phyloP scores from a whole-genome alignment of 64 coral and sea anemone species.

The Dendronephthya gigantea region DNA sequence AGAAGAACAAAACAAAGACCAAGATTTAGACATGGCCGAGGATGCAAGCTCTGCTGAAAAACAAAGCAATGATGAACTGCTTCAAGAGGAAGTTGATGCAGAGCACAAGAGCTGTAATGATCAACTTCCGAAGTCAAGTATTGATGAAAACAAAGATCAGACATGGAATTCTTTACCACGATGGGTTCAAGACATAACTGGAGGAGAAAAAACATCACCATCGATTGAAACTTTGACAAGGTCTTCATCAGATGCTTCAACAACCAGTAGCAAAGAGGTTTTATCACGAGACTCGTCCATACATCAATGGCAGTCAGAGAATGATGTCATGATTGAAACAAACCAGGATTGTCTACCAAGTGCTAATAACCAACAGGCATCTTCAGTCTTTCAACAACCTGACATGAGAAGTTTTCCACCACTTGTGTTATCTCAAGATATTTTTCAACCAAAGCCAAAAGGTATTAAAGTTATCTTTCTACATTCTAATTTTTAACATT shows the following conservation, averaged over 20 bases:
- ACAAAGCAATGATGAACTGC: too few relatives aligned
- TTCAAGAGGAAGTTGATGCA: too few relatives aligned
- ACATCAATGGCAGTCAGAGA: not conserved
- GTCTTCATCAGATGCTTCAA: not conserved
- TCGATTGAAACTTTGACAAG: not conserved
- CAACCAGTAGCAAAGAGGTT: not conserved
- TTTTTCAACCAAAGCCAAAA: not conserved
- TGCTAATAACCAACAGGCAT: not conserved
- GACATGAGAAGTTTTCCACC: not conserved
- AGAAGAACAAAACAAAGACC: too few relatives aligned
- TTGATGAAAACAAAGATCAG: not conserved
- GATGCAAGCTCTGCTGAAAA: too few relatives aligned
- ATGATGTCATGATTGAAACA: not conserved
- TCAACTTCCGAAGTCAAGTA: too few relatives aligned
- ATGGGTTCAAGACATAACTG: not conserved
- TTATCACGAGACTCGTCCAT: not conserved
- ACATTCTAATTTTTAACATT: too few relatives aligned
- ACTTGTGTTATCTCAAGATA: not conserved
- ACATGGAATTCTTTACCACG: not conserved
- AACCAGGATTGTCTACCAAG: not conserved
- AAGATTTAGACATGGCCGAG: too few relatives aligned
- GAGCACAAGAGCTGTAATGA: too few relatives aligned
- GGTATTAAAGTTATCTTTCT: not conserved
- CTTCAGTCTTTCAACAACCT: not conserved
- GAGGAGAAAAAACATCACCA: not conserved